Percentiles rank a stretch among this genome's conserved stretches.
Conservation (phyloP, 2,113 vertebrate genomes). For the Neoarius graeffei region DNA sequence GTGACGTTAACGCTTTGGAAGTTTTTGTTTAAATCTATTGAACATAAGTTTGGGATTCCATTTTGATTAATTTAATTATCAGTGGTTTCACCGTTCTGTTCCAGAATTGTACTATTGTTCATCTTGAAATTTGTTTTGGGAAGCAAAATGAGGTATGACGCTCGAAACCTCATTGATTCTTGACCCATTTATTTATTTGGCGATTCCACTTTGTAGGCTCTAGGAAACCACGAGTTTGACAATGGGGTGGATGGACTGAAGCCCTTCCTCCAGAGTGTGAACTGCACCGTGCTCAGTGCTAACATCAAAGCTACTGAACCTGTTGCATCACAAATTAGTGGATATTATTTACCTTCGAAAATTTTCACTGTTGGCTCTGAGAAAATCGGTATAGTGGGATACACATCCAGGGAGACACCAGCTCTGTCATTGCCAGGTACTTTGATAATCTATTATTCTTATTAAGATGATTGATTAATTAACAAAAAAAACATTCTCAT, state of each 20-base stretch:
- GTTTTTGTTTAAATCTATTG: not conserved
- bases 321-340: conserved; percentile 71
- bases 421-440: conserved; percentile 85
- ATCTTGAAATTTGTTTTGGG: not conserved
- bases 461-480: not conserved
- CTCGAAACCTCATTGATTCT: no score
- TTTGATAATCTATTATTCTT: not conserved
- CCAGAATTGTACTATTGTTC: not conserved
- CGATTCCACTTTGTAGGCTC: conserved; percentile 68
- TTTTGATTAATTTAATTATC: not conserved
- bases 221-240: conserved; percentile 96
- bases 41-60: not conserved
- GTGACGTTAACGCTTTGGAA: not conserved
- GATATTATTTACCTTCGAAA: conserved; percentile 73
- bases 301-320: conserved; percentile 77
- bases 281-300: conserved; percentile 82
- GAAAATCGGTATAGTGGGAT: conserved; percentile 85
- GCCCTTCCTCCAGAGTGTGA: conserved; percentile 79
- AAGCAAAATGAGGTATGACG: not conserved
- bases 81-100: no score
- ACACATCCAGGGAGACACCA: conserved; percentile 86
- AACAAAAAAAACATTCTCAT: not conserved
- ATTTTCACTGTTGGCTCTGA: conserved; percentile 73
- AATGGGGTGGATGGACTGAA: conserved; percentile 83
- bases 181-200: not conserved